phyloP scores from a whole-genome alignment of 2,888 invertebrate species.

The Netelia fuscicornis region DNA sequence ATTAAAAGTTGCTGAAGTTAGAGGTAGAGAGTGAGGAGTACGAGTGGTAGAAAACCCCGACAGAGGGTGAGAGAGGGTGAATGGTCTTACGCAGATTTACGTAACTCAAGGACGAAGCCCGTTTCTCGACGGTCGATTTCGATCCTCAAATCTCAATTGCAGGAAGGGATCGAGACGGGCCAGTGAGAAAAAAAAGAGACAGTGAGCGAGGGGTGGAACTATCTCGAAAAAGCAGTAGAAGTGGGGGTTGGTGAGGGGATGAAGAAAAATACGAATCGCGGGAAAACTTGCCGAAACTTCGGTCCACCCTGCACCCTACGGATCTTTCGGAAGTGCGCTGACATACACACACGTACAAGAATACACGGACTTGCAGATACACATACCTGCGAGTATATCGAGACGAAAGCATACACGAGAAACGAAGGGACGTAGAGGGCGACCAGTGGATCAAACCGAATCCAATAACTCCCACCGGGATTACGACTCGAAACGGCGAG shows the following conservation, averaged over 20 bases:
- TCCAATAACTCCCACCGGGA: conserved; percentile 81
- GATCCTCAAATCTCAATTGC: conserved; percentile 53
- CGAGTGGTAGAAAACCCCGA: too few relatives aligned
- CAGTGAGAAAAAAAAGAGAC: background rate
- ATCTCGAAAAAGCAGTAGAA: background rate
- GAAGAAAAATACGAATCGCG: conserved; percentile 49
- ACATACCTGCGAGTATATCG: conserved; percentile 7
- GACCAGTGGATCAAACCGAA: conserved; percentile 81
- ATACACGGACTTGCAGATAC: background rate
- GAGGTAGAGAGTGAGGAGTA: background rate
- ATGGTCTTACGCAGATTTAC: conserved; percentile 43
- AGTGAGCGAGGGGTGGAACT: background rate
- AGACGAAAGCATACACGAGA: conserved; percentile 56
- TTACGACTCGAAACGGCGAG: conserved; percentile 77
- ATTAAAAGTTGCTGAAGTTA: conserved; percentile 43
- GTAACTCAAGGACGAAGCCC: conserved; percentile 53
- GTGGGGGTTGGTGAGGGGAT: conserved; percentile 14
- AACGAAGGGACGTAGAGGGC: conserved; percentile 57
- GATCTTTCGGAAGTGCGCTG: conserved; percentile 47
- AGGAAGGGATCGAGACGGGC: conserved; percentile 9
- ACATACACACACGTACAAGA: conserved; percentile 5
- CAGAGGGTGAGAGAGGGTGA: conserved; percentile 4
- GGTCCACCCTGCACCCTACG: conserved; percentile 26
- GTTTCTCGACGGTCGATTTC: conserved; percentile 64
- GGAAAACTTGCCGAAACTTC: conserved; percentile 59